These are phyloP conservation scores for Rhagium mordax DNA, from an alignment of 2,888 invertebrate genomes.

Conservation along the genomic window DNA sequence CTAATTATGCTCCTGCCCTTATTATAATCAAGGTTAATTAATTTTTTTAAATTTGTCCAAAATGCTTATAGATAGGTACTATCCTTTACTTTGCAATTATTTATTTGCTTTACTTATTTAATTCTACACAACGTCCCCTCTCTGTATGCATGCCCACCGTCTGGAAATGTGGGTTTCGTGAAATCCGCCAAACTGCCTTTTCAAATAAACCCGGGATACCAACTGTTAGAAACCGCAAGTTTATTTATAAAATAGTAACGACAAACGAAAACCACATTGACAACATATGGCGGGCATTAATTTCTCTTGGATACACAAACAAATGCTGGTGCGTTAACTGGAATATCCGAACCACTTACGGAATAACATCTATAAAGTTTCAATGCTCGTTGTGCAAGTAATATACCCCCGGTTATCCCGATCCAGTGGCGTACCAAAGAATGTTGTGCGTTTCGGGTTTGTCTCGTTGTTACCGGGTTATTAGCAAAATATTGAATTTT, in stretches of 20 bases:
- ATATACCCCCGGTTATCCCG: background rate
- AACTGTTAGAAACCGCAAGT: slow-evolving; percentile 2
- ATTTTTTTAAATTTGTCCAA: no score
- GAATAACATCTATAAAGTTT: slow-evolving; percentile 3
- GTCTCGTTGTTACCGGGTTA: no score
- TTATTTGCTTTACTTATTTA: no score
- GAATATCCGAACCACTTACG: background rate
- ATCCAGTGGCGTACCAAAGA: background rate
- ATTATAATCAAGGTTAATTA: no score
- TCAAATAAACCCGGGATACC: background rate
- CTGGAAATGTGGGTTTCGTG: background rate
- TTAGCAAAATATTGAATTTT: no score
- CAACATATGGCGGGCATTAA: slow-evolving; percentile 19
- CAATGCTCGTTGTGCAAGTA: background rate
- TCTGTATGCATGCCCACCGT: no score
- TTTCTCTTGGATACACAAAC: slow-evolving; percentile 15
- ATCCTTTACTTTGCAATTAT: no score
- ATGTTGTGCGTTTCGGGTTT: background rate
- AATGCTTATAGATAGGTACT: no score
- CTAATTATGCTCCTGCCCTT: background rate
- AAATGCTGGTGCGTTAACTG: slow-evolving; percentile 5
- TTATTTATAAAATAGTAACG: slow-evolving; percentile 15
- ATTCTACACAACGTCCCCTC: no score
- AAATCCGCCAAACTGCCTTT: background rate
- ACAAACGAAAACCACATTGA: slow-evolving; percentile 16